Evolutionary conservation across 2,113 vertebrate genomes (phyloP).

Genomic region (Coturnix japonica): DNA sequence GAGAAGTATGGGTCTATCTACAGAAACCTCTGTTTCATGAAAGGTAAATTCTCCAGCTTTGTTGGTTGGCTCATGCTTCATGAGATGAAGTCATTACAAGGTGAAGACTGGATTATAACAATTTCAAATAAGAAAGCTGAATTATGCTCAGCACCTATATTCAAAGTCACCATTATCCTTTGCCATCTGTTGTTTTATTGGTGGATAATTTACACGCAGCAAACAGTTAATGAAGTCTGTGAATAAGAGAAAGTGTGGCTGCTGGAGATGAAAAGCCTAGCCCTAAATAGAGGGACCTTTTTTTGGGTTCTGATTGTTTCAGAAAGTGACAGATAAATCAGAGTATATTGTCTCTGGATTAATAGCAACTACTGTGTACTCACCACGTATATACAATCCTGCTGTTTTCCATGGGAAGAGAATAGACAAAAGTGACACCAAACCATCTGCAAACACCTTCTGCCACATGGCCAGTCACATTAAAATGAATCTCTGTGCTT

Average conservation of each 20-base stretch:
- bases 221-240: background rate
- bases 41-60: background rate
- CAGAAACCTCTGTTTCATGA: background rate
- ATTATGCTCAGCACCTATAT: background rate
- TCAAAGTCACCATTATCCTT: background rate
- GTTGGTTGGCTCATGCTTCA: background rate
- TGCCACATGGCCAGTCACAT: background rate
- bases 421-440: conserved; percentile 28
- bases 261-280: background rate
- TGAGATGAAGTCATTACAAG: background rate
- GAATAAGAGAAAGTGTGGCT: background rate
- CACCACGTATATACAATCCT: background rate
- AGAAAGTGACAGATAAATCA: background rate
- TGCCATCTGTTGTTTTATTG: background rate
- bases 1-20: background rate
- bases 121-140: background rate
- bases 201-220: background rate
- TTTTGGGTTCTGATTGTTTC: fast-evolving
- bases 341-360: background rate
- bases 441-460: conserved; percentile 27
- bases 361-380: background rate
- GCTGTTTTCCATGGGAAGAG: conserved; percentile 13
- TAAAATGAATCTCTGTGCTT: conserved; percentile 28
- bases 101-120: background rate
- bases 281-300: background rate